These are phyloP conservation scores for Caenorhabditis plicata DNA, from an alignment of 2,888 invertebrate genomes.

Conservation along the genomic window DNA sequence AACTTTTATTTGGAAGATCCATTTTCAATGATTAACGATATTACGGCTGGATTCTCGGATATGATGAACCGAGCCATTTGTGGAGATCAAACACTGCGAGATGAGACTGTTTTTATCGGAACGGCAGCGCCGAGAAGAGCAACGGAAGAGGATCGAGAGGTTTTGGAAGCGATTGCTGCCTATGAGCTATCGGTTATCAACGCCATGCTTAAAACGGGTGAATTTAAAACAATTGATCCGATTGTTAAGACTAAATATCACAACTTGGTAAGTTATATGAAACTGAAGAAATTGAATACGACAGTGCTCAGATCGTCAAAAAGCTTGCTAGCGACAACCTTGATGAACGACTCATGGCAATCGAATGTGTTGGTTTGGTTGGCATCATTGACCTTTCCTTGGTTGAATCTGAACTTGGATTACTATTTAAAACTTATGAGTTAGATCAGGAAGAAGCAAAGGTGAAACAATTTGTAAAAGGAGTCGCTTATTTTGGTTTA, in stretches of 20 bases:
- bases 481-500: background rate
- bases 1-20: constrained; percentile 8
- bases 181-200: constrained; percentile 15
- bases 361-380: constrained; percentile 17
- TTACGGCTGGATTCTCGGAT: background rate
- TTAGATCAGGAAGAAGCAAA: background rate
- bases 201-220: constrained; percentile 7
- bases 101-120: constrained; percentile 2
- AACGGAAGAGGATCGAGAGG: background rate
- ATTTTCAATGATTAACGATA: background rate
- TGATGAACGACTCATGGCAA: background rate
- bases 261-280: background rate
- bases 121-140: background rate
- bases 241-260: constrained; percentile 5
- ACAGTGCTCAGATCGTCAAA: background rate
- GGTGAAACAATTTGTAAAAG: too few species aligned
- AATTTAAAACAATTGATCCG: constrained; percentile 1
- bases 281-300: background rate
- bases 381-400: constrained; percentile 3
- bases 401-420: background rate
- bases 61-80: background rate
- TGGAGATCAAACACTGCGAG: background rate
- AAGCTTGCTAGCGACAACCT: background rate
- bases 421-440: background rate
- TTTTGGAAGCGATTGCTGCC: background rate